phyloP scores from a whole-genome alignment of 2,113 vertebrate genomes.

The Himantopus leucocephalus region DNA sequence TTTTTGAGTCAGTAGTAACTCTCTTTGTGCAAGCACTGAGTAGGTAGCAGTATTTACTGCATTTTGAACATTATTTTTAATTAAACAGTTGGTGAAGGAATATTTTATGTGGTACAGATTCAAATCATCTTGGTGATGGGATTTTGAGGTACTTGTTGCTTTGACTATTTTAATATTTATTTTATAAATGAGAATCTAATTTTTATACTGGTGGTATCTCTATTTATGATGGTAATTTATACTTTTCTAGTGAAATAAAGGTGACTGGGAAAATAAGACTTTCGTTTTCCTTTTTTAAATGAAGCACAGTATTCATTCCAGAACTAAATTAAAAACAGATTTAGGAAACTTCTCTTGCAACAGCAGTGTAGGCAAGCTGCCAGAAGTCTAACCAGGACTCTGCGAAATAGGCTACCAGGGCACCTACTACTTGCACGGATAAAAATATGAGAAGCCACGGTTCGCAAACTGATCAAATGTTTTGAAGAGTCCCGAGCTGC shows the following conservation, averaged over 20 bases:
- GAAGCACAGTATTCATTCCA: not conserved
- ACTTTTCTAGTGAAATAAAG: constrained; percentile 80
- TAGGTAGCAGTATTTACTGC: constrained; percentile 62
- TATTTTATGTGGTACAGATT: constrained; percentile 22
- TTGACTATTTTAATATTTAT: constrained; percentile 69
- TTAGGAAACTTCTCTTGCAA: not conserved
- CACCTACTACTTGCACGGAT: not conserved
- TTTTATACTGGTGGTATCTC: constrained; percentile 74
- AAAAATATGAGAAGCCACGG: not conserved
- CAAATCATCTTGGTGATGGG: constrained; percentile 52
- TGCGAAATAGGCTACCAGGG: not conserved
- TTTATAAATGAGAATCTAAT: constrained; percentile 66
- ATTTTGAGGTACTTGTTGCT: constrained; percentile 45
- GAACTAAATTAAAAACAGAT: not conserved
- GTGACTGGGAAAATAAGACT: constrained; percentile 63
- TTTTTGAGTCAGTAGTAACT: constrained; percentile 17
- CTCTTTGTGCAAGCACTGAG: not conserved
- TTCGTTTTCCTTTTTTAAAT: not conserved
- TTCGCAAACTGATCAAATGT: not conserved
- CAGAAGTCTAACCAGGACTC: not conserved
- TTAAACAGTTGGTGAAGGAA: constrained; percentile 5
- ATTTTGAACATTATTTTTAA: constrained; percentile 37
- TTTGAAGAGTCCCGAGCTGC: not conserved
- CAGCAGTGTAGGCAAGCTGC: not conserved
- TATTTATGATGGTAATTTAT: constrained; percentile 80